Percentiles rank a stretch among this genome's conserved stretches.
These are phyloP conservation scores for Bos taurus DNA, from an alignment of 2,113 vertebrate species.

Conservation along the genomic window ARS-UCD2.0 NC_037349.1:32696001-32696500, in stretches of 20 bases:
- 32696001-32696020: neutral
- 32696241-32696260: neutral
- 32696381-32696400: neutral
- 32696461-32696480: neutral
- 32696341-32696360: neutral
- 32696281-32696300: neutral
- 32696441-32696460: neutral
- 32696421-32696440: neutral
- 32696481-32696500: neutral
- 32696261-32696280: neutral
- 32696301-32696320: neutral
- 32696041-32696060: neutral
- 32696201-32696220: accelerated
- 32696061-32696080: neutral
- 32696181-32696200: neutral
- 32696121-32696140: neutral
- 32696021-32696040: neutral
- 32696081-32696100: neutral
- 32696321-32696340: neutral
- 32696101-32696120: neutral
- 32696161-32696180: neutral
- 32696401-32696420: neutral
- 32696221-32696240: neutral
- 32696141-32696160: neutral
- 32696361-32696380: neutral